phyloP scores from a whole-genome alignment of 2,888 invertebrate species.

The Hemistola chrysoprasaria region DNA sequence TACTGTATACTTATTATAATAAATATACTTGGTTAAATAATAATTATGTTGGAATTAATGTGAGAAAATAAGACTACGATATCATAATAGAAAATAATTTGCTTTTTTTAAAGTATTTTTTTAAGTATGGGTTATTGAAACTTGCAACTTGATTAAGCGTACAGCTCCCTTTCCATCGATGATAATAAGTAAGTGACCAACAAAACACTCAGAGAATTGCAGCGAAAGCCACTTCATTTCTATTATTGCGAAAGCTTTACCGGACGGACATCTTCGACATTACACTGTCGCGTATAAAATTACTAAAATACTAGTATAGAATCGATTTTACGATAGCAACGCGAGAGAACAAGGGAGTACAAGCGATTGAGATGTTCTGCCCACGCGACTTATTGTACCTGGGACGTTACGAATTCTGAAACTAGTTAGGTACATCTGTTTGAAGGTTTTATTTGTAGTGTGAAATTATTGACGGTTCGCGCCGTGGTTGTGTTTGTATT shows the following conservation, averaged over 20 bases:
- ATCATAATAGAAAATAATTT: too few species aligned
- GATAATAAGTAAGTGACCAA: too few species aligned
- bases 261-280: constrained; percentile 10
- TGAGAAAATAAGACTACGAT: too few species aligned
- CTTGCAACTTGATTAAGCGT: too few species aligned
- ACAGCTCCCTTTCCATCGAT: too few species aligned
- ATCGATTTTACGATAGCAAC: constrained; percentile 50
- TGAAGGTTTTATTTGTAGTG: constrained; percentile 3
- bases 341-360: constrained; percentile 45
- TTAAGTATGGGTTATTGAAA: too few species aligned
- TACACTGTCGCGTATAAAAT: constrained; percentile 21
- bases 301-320: constrained; percentile 26
- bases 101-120: too few species aligned
- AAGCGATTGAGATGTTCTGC: constrained; percentile 69
- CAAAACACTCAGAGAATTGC: too few species aligned
- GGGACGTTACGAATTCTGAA: constrained; percentile 18
- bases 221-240: too few species aligned
- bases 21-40: too few species aligned
- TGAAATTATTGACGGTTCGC: constrained; percentile 12
- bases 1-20: too few species aligned
- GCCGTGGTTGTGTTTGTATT: background rate
- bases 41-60: too few species aligned
- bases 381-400: constrained; percentile 47
- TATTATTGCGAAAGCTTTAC: constrained; percentile 11
- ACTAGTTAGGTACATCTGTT: constrained; percentile 7